Evolutionary conservation across 2,888 invertebrate species (phyloP).

Genomic region (Gymnosoma rotundatum): DNA sequence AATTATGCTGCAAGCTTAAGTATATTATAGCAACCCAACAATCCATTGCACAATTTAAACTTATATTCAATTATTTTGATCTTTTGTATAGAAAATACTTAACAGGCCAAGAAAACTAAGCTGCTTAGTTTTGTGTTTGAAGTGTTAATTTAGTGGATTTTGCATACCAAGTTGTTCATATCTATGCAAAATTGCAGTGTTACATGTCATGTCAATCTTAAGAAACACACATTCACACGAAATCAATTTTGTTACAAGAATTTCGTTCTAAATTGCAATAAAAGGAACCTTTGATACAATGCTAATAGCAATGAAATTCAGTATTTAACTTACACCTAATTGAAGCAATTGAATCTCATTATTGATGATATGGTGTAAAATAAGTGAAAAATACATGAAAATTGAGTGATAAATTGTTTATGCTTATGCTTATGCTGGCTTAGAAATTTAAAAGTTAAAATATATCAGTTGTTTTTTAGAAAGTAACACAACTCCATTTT

Average conservation of each 20-base stretch:
- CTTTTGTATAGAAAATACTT: not conserved
- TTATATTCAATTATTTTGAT: slow-evolving; percentile 37
- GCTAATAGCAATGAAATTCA: not conserved
- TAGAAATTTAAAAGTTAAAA: too few relatives aligned
- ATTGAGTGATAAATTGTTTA: too few relatives aligned
- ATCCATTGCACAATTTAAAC: slow-evolving; percentile 44
- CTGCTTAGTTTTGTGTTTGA: not conserved
- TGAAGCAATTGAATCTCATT: too few relatives aligned
- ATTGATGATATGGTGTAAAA: too few relatives aligned
- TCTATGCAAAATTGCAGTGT: slow-evolving; percentile 9
- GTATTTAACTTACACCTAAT: not conserved
- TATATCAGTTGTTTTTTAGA: too few relatives aligned
- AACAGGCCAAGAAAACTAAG: slow-evolving; percentile 28
- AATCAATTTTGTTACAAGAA: slow-evolving; percentile 14
- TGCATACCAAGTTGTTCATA: slow-evolving; percentile 38
- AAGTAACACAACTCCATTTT: too few relatives aligned
- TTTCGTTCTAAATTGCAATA: slow-evolving; percentile 6
- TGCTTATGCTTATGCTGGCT: too few relatives aligned
- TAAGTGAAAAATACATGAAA: too few relatives aligned
- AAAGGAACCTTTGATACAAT: slow-evolving; percentile 4
- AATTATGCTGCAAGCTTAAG: slow-evolving; percentile 15
- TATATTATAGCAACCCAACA: not conserved
- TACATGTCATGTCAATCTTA: slow-evolving; percentile 13
- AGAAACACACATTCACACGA: not conserved
- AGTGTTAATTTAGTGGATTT: slow-evolving; percentile 36